phyloP scores from a whole-genome alignment of 2,797 vertebrate species.

The Gadopsis bispinosus region DNA sequence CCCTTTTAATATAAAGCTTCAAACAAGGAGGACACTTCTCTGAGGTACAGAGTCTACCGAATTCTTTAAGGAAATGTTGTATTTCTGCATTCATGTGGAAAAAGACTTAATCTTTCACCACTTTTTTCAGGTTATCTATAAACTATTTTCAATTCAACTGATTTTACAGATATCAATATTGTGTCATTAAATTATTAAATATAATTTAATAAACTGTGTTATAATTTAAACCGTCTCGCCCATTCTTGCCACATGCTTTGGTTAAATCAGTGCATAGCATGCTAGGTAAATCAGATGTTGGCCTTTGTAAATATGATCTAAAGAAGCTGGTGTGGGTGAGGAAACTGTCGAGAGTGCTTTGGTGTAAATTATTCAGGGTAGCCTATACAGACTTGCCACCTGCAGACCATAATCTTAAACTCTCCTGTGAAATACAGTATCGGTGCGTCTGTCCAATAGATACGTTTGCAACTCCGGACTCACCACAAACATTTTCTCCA shows the following conservation, averaged over 20 bases:
- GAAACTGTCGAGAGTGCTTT: constrained; percentile 9
- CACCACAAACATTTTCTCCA: constrained; percentile 97
- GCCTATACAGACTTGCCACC: background rate
- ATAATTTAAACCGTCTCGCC: background rate
- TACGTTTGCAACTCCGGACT: constrained; percentile 73
- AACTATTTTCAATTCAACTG: background rate
- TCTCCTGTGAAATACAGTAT: background rate
- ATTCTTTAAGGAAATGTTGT: background rate
- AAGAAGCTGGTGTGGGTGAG: constrained; percentile 2
- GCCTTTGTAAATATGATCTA: constrained; percentile 6
- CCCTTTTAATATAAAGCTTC: background rate
- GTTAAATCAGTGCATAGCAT: background rate
- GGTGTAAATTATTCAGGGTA: constrained; percentile 41
- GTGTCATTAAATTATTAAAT: background rate
- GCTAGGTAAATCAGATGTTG: background rate
- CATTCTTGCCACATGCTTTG: background rate
- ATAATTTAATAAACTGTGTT: too few species aligned
- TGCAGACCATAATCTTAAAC: background rate
- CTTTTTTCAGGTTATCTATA: background rate
- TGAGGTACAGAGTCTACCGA: background rate
- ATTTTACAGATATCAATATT: background rate
- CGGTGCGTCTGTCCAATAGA: background rate
- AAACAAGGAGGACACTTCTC: background rate
- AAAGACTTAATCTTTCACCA: background rate
- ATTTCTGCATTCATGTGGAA: background rate